A percentile compares a stretch with the other conserved stretches of the same genome.
Conservation (phyloP, 1,140 invertebrate genomes). For the Saccostrea cuccullata region DNA sequence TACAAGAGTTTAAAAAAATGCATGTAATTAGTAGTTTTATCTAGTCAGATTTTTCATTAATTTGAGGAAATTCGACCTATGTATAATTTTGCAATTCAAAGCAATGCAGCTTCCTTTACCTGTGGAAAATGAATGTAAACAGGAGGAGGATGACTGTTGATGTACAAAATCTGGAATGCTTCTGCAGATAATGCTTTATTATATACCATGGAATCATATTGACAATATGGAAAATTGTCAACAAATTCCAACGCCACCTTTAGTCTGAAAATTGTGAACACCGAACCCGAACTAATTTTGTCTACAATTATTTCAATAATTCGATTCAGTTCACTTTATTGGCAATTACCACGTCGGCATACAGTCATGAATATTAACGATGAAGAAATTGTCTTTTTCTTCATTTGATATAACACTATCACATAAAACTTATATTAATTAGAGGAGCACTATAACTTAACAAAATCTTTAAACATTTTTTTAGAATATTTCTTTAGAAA, state of each 20-base stretch:
- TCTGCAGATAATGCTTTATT: constrained; percentile 9
- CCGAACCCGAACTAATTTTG: background rate
- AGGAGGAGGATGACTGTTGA: constrained; percentile 3
- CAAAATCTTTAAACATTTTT: too few species aligned
- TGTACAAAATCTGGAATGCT: constrained; percentile 5
- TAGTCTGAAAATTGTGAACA: background rate
- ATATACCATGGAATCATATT: constrained; percentile 27
- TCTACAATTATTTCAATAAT: too few species aligned
- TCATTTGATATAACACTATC: too few species aligned
- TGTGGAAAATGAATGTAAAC: constrained; percentile 27
- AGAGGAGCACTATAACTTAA: too few species aligned
- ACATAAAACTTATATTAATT: too few species aligned
- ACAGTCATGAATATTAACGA: too few species aligned
- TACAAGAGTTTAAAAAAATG: background rate
- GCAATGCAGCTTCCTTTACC: background rate
- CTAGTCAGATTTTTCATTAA: background rate
- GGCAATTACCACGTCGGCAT: too few species aligned
- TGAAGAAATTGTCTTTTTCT: too few species aligned
- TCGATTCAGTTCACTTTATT: too few species aligned
- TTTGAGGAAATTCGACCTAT: background rate
- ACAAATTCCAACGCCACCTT: constrained; percentile 32
- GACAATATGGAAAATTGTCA: constrained; percentile 22
- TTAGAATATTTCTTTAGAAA: too few species aligned
- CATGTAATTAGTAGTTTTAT: background rate
- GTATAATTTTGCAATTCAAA: background rate